These are phyloP conservation scores for Oriolus oriolus DNA, from an alignment of 2,113 vertebrate genomes.

Conservation along the genomic window DNA sequence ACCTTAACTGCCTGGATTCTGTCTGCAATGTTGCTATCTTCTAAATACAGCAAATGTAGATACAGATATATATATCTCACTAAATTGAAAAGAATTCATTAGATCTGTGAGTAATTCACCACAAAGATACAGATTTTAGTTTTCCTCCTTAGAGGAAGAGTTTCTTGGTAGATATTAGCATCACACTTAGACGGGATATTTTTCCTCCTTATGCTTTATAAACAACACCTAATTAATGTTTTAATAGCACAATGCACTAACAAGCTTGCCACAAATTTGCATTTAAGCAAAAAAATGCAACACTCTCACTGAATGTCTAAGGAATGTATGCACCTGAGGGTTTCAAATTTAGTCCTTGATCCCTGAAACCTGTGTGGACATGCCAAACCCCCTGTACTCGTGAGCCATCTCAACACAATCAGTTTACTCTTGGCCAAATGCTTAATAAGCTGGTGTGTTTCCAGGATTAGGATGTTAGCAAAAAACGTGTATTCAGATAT, in stretches of 20 bases:
- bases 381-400: background rate
- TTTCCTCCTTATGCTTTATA: background rate
- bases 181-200: background rate
- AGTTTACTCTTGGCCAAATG: background rate
- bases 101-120: background rate
- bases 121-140: background rate
- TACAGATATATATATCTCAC: background rate
- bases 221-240: background rate
- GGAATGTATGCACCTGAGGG: background rate
- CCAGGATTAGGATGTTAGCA: background rate
- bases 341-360: background rate
- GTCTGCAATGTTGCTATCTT: background rate
- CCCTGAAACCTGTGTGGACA: background rate
- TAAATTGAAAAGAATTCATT: background rate
- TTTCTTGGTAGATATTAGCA: background rate
- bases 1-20: background rate
- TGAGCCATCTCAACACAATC: background rate
- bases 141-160: background rate
- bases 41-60: background rate
- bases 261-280: background rate
- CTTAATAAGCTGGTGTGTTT: background rate
- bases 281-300: background rate
- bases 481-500: background rate
- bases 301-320: background rate
- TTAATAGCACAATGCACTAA: background rate